These are phyloP conservation scores for Calycopis cecrops DNA, from an alignment of 1,140 invertebrate genomes.

Conservation along the genomic window DNA sequence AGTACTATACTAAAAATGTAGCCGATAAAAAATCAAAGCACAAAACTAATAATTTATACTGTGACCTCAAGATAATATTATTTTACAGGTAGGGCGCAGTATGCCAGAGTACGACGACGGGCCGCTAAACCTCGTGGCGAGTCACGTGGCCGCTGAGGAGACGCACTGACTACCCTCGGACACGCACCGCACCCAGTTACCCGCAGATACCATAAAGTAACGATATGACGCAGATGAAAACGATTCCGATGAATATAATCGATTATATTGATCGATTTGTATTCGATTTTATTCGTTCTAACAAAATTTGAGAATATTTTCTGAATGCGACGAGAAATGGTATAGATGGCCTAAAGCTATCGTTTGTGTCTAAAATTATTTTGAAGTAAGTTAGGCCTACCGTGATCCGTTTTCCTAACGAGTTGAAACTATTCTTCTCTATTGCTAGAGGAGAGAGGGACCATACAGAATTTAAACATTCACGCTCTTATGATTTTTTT, in stretches of 20 bases:
- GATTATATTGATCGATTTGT: not conserved
- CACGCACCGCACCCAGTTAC: slow-evolving; percentile 31
- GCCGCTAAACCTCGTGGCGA: slow-evolving; percentile 67
- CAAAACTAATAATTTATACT: too few species aligned
- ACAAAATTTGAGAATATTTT: too few species aligned
- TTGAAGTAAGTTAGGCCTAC: slow-evolving; percentile 4
- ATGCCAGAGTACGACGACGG: slow-evolving; percentile 68
- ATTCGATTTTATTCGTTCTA: not conserved
- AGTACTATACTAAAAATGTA: too few species aligned
- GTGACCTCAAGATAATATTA: too few species aligned
- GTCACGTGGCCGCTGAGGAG: slow-evolving; percentile 67
- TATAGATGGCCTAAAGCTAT: not conserved
- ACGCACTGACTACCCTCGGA: slow-evolving; percentile 55
- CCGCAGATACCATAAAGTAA: slow-evolving; percentile 26
- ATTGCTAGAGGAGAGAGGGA: not conserved
- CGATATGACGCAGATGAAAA: not conserved
- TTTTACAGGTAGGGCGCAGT: slow-evolving; percentile 47
- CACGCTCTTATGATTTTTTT: not conserved
- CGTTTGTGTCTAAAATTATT: not conserved
- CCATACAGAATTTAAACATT: slow-evolving; percentile 4
- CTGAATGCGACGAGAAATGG: too few species aligned
- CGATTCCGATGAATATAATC: not conserved
- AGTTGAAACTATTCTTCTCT: not conserved
- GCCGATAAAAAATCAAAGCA: too few species aligned
- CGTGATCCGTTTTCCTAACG: not conserved